Evolutionary conservation across 2,888 invertebrate genomes (phyloP), one percentile per base, ranked within the genome.

Genomic region (Volucella zonaria): DNA sequence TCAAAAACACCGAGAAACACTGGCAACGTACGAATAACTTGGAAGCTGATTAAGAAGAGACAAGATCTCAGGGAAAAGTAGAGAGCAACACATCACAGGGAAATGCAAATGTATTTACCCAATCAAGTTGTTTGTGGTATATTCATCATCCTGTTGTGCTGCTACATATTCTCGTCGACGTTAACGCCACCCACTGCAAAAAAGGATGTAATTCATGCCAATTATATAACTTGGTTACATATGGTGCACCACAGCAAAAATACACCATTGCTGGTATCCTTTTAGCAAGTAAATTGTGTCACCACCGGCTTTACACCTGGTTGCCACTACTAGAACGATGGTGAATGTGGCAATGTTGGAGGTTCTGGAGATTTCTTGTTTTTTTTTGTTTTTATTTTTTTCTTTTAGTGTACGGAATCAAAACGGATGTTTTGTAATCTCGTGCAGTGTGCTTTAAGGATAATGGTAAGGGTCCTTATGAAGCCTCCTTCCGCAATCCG

Each of bases 101-200:
- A 66, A 81, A 85, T 85, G 81, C 81, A 81, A 85, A 85, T 85
- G 81, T 85, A 85, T 85, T 85, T 81, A 81, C 81, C 85, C 68
- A 85, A 85, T 85, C 85, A 85, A 77, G 81, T 85, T 85, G 85
- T 85, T 76, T 85, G 81, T 62, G 81, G 81, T 73, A 58, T 62
- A 85, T 85, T 81, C 85, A 81, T 83, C 82, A 66, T 73, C 67
- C 61, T 66, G 47, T 61, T 54, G 54, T 61, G 62, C 67, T 66
- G 68, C 59, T 45, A 75, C 75, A 76, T 61, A 70, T 79, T 70
- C 70, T 70, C 68, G 58, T 58, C 83, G 31, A 31, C 31, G 6
- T 31, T 31, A 31, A 31, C 4, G 68, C 68, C 68, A 64, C 67
- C 76, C 52, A 68, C 85, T 81, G 31, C 85, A 85, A 80, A 68